Evolutionary conservation across 30 jellyfish, hydroid and myxozoan species (phyloP).

Genomic region (Euphysa ruthae): DNA sequence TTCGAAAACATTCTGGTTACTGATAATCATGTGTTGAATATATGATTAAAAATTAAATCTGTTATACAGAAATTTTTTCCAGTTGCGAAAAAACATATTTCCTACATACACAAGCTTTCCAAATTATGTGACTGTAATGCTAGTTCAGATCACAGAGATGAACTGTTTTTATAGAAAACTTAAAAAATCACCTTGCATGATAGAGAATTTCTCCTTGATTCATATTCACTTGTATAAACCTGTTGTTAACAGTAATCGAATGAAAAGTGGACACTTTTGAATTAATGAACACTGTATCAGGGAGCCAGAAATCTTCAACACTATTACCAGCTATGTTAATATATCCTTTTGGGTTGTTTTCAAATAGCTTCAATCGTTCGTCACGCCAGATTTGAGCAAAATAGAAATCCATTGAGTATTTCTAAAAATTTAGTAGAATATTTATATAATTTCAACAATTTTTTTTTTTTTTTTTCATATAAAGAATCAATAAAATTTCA

Average conservation of each 20-base stretch:
- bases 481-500: background rate
- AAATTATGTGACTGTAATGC: no score
- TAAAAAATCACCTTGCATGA: conserved; percentile 72
- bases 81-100: no score
- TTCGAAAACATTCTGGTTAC: no score
- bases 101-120: no score
- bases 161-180: no score
- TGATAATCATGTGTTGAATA: no score
- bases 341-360: conserved; percentile 23
- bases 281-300: conserved; percentile 82
- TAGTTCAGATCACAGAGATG: no score
- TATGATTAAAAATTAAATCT: no score
- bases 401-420: conserved; percentile 60
- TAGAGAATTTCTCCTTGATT: conserved; percentile 44
- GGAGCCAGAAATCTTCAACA: conserved; percentile 75
- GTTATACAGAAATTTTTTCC: no score
- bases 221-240: conserved; percentile 54
- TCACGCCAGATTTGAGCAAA: conserved; percentile 89
- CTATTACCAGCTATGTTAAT: conserved; percentile 63
- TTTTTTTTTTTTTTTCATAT: no score
- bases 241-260: conserved; percentile 65
- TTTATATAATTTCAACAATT: no score
- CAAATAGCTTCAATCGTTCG: conserved; percentile 46
- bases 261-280: conserved; percentile 69
- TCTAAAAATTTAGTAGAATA: no score